Base-by-base conservation (phyloP, 2,113 vertebrate genomes). In the Acanthisitta chloris region DNA sequence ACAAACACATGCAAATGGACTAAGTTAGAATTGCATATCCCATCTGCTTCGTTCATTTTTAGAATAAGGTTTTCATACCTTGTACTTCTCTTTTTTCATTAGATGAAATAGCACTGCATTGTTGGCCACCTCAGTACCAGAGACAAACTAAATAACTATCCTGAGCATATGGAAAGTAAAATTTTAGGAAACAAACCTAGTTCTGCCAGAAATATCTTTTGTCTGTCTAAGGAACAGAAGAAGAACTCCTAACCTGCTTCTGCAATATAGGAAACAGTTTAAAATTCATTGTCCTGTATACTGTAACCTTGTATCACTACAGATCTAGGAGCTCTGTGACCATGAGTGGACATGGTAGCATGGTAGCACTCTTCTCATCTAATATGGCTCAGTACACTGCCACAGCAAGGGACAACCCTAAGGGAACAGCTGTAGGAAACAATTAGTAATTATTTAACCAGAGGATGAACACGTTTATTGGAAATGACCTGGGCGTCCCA, bases 41-140 rank as follows among this genome's bases (percentile, higher is more conserved):
- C 98, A 98, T 98, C 98, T 98, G 98, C 96, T 98, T 97, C 19
- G 55, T 98, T 98, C 97, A 97, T 98, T 98, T 98, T 98, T 98
- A 98, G 97, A 98, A 98, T 95, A 96, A 98, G 96, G 97, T 98
- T 98, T 98, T 98, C 98, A 98, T 98, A 98, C 97, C 97, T 98
- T 97, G 69, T 45, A 77, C 86, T 84, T 95, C 88, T 97, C 97
- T 97, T 97, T 98, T 98, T 98, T 91, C 96, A 97, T 98, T 97
- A 98, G 97, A 98, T 97, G 97, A 97, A 97, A 97, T 97, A 98
- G 95, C 94, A 94, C 86, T 97, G 96, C 94, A 98, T 98, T 98
- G 97, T 98, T 98, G 98, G 97, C 97, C 97, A 97, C 97, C 97
- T 98, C 81, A 90, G 61, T 58, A 88, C 71, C 97, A 92, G 91